Percentiles rank a stretch among this genome's conserved stretches.
Evolutionary conservation across 92 coral and sea anemone species (phyloP).

Genomic region (Epizoanthus scotinus): DNA sequence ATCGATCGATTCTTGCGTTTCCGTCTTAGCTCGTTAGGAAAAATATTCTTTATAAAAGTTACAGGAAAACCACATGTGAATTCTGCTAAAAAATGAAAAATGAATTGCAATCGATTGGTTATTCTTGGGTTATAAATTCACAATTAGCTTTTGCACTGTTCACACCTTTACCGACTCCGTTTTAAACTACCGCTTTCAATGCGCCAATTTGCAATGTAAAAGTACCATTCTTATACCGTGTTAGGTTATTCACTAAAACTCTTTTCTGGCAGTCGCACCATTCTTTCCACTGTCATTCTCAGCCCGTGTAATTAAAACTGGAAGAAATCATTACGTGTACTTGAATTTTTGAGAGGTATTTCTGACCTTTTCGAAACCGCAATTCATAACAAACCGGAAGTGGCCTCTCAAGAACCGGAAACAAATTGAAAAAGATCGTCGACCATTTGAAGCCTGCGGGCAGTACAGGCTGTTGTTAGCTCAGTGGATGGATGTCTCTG

Average conservation of each 20-base stretch:
- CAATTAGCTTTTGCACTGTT: conserved; percentile 57
- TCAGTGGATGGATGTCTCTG: neutral
- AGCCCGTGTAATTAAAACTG: conserved; percentile 8
- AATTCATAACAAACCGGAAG: conserved; percentile 65
- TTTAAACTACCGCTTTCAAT: conserved; percentile 67
- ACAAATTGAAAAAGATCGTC: conserved; percentile 24
- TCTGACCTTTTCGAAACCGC: conserved; percentile 41
- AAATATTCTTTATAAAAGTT: conserved; percentile 18
- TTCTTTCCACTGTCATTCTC: conserved; percentile 3
- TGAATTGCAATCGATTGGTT: conserved; percentile 38
- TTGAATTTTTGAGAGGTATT: conserved; percentile 30
- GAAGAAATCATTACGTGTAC: neutral
- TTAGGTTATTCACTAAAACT: neutral
- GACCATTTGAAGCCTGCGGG: neutral
- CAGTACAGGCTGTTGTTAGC: no score
- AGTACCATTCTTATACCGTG: neutral
- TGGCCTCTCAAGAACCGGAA: conserved; percentile 71
- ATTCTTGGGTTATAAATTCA: conserved; percentile 53
- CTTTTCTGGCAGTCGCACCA: neutral
- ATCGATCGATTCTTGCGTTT: conserved; percentile 51
- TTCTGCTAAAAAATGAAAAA: neutral
- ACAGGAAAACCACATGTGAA: conserved; percentile 53
- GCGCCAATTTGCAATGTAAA: conserved; percentile 47
- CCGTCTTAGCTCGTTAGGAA: conserved; percentile 33
- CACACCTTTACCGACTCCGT: conserved; percentile 44